phyloP scores from a whole-genome alignment of 1,140 invertebrate species.

The Panagrolaimus sp. region DNA sequence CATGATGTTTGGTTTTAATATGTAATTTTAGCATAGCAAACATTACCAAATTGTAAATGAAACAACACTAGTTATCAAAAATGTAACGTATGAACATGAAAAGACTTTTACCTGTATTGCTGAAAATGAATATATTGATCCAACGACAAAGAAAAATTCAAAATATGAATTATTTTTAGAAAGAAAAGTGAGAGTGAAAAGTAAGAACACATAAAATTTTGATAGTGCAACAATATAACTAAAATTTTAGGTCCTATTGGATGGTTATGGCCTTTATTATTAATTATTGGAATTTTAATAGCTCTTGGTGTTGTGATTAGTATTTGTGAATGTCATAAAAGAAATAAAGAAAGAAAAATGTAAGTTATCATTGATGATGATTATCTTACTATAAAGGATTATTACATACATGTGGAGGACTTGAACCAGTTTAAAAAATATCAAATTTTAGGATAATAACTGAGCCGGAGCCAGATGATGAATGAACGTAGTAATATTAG shows the following conservation, averaged over 20 bases:
- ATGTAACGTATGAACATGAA: constrained; percentile 29
- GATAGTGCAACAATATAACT: no score
- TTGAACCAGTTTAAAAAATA: no score
- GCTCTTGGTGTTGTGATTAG: constrained; percentile 28
- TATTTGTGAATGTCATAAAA: constrained; percentile 32
- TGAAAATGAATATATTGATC: constrained; percentile 10
- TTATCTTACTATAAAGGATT: no score
- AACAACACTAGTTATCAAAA: constrained; percentile 24
- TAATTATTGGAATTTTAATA: constrained; percentile 27
- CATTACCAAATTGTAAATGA: constrained; percentile 9
- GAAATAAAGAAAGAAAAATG: constrained; percentile 26
- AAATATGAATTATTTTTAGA: constrained; percentile 23
- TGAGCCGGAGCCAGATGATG: not conserved
- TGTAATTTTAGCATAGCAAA: not conserved
- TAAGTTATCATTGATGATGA: constrained; percentile 8
- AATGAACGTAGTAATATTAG: not conserved
- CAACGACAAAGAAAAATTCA: not conserved
- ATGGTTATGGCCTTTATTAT: constrained; percentile 26
- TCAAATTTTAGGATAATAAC: no score
- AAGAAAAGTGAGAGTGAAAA: constrained; percentile 30
- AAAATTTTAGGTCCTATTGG: constrained; percentile 27
- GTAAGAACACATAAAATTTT: constrained; percentile 12
- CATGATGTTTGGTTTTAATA: not conserved
- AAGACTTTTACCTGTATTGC: constrained; percentile 32
- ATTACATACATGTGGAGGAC: no score